Evolutionary conservation across 1,140 invertebrate species (phyloP).

Genomic region (Oncopodura yosiiana): DNA sequence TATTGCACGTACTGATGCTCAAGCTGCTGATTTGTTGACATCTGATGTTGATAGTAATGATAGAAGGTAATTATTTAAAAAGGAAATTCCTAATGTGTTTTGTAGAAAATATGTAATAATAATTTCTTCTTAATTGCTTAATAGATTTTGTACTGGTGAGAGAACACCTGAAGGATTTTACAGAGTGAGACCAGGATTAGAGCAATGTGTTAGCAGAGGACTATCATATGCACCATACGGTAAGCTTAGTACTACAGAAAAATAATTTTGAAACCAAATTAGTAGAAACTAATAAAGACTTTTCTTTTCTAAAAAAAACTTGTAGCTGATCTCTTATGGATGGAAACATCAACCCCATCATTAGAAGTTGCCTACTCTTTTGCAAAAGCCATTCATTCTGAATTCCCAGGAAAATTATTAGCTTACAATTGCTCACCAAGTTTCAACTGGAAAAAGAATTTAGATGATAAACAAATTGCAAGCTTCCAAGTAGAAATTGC

Average conservation of each 20-base stretch:
- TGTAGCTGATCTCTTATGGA: conserved; percentile 41
- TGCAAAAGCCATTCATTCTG: conserved; percentile 39
- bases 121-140: too few relatives aligned
- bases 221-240: conserved; percentile 40
- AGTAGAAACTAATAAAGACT: too few relatives aligned
- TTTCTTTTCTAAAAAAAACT: too few relatives aligned
- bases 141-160: conserved; percentile 39
- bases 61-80: too few relatives aligned
- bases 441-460: conserved; percentile 42
- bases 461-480: conserved; percentile 38
- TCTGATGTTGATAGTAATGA: conserved; percentile 40
- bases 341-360: conserved; percentile 39
- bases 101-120: too few relatives aligned
- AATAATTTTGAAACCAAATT: too few relatives aligned
- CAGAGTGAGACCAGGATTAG: conserved; percentile 27
- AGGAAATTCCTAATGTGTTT: too few relatives aligned
- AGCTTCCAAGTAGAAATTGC: conserved; percentile 41
- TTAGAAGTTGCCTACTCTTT: conserved; percentile 39
- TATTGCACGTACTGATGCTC: conserved; percentile 40
- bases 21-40: conserved; percentile 38
- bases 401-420: conserved; percentile 40
- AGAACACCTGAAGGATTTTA: conserved; percentile 41
- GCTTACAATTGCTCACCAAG: conserved; percentile 42
- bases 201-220: conserved; percentile 39
- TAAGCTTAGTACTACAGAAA: too few relatives aligned